Conservation (phyloP, 2,113 vertebrate genomes). For the Bujurquina vittata region DNA sequence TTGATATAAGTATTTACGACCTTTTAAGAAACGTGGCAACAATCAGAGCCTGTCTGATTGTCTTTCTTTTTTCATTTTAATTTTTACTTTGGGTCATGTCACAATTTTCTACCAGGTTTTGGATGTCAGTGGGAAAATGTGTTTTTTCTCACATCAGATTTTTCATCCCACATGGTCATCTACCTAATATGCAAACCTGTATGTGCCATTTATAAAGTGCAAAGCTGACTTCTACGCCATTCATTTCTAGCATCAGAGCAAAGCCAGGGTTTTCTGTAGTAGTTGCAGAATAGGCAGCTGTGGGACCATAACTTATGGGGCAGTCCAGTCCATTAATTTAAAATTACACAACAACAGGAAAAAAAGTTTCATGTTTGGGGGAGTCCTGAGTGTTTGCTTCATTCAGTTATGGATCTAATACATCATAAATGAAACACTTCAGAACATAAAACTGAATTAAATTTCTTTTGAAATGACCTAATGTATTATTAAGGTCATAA, state of each 20-base stretch:
- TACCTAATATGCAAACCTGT: not conserved
- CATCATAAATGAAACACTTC: not conserved
- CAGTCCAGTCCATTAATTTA: not conserved
- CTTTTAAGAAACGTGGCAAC: not conserved
- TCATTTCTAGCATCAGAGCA: not conserved
- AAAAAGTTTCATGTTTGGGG: not conserved
- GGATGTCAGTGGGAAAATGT: conserved; percentile 1
- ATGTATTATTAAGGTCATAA: not conserved
- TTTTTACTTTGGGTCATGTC: not conserved
- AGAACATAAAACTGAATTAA: not conserved
- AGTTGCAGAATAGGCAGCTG: not conserved
- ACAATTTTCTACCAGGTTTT: not conserved
- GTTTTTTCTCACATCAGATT: not conserved
- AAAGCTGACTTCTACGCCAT: not conserved
- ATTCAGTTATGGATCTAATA: not conserved
- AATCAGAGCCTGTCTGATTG: not conserved
- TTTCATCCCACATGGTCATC: not conserved
- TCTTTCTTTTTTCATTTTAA: no score
- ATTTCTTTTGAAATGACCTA: not conserved
- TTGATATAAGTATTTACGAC: not conserved
- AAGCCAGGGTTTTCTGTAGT: not conserved
- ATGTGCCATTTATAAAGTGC: not conserved
- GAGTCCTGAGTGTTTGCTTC: not conserved
- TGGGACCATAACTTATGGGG: not conserved
- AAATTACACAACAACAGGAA: not conserved